Evolutionary conservation across 2,113 vertebrate genomes (phyloP), one percentile per base, ranked within the genome.

Genomic region (Pseudopipra pipra): DNA sequence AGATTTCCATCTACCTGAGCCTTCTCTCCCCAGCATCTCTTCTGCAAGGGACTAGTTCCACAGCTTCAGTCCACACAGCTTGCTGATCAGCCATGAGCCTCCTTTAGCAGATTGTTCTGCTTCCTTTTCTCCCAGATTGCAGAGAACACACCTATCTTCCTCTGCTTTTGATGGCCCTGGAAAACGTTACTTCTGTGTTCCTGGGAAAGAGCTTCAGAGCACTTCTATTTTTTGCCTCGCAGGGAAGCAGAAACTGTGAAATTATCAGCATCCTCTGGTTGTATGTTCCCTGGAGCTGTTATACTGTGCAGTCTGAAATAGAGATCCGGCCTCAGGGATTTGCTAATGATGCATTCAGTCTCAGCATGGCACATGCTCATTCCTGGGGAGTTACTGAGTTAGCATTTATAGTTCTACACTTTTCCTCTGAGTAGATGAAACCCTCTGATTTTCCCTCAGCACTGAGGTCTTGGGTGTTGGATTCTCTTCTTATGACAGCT

Each of bases 381-480:
- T 96, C 95, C 94, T 94, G 79, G 85, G 82, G 90, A 96, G 85
- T 94, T 96, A 95, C 96, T 74, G 90, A 83, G 79, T 87, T 96
- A 88, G 79, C 84, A 87, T 92, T 96, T 95, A 95, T 95, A 95
- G 89, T 95, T 87, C 91, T 76, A 68, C 59, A 44, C 81, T 85
- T 79, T 94, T 95, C 59, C 70, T 93, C 49, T 4, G 82, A 85
- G 82, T 49, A 70, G 82, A 77, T 85, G 77, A 96, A 96, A 95
- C 65, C 39, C 54, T 67, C 81, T 92, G 87, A 82, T 95, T 96
- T 96, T 76, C 81, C 77, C 77, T 87, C 79, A 89, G 82, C 59
- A 35, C 85, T 88, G 95, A 97, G 92, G 79, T 91, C 89, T 95
- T 90, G 71, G 3, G 7, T 8, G 5, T 80, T 91, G 89, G 87